These are phyloP conservation scores for Pseudoips prasinana DNA, from an alignment of 2,888 invertebrate genomes.

Conservation along the genomic window DNA sequence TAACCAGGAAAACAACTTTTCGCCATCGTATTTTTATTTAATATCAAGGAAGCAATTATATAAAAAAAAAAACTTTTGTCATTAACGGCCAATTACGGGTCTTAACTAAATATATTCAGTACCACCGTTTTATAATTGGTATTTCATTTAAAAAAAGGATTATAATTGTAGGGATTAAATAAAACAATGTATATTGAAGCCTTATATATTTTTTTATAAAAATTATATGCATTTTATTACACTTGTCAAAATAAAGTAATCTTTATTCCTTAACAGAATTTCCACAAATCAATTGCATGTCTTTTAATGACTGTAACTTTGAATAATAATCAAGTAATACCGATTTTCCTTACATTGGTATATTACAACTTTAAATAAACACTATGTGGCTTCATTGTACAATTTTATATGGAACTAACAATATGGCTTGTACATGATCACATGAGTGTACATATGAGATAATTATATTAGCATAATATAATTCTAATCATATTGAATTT, in stretches of 20 bases:
- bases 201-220: conserved; percentile 71
- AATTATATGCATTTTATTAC: conserved; percentile 74
- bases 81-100: no score
- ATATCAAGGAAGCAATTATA: no score
- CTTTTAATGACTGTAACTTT: conserved; percentile 35
- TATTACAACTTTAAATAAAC: conserved; percentile 43
- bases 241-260: conserved; percentile 64
- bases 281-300: conserved; percentile 38
- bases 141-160: no score
- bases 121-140: no score
- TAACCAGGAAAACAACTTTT: no score
- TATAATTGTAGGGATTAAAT: conserved; percentile 38
- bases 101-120: no score
- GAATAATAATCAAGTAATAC: conserved; percentile 22
- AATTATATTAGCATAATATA: conserved; percentile 17
- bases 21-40: no score
- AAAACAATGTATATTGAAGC: conserved; percentile 61
- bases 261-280: conserved; percentile 37
- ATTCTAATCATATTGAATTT: conserved; percentile 16
- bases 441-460: conserved; percentile 39
- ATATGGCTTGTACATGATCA: conserved; percentile 67
- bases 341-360: conserved; percentile 36
- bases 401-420: conserved; percentile 58
- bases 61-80: no score
- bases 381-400: conserved; percentile 45